These are phyloP conservation scores for Zoanthus solanderi DNA, from an alignment of 92 coral and sea anemone species.

Conservation along the genomic window DNA sequence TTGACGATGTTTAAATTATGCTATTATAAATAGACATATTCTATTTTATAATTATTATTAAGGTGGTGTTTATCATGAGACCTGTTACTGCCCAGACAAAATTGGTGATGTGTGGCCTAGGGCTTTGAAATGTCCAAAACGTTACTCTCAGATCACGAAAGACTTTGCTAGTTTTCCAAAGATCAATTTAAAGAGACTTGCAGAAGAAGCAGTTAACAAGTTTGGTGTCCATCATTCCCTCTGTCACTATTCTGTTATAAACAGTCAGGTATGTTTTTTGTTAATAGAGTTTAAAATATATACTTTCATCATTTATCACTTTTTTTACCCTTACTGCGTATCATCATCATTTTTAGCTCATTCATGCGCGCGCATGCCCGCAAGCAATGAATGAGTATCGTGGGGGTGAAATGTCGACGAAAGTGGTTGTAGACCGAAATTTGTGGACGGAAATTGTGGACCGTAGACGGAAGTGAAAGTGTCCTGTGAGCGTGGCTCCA, in stretches of 20 bases:
- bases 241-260: constrained; percentile 89
- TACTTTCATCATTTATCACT: not conserved
- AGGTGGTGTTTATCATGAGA: constrained; percentile 93
- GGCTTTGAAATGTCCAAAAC: constrained; percentile 80
- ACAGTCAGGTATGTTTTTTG: constrained; percentile 74
- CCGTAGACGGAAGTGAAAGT: too few relatives aligned
- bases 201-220: constrained; percentile 88
- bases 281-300: not conserved
- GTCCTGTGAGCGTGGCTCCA: too few relatives aligned
- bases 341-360: not conserved
- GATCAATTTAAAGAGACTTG: constrained; percentile 70
- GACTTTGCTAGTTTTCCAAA: constrained; percentile 85
- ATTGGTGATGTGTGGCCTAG: constrained; percentile 68
- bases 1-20: too few relatives aligned
- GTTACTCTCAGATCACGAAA: constrained; percentile 76
- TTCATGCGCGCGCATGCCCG: too few relatives aligned
- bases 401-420: too few relatives aligned
- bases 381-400: too few relatives aligned
- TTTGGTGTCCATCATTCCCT: constrained; percentile 95
- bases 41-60: not conserved
- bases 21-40: too few relatives aligned
- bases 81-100: constrained; percentile 88
- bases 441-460: too few relatives aligned
- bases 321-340: not conserved
- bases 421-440: too few relatives aligned